Percentiles rank a stretch among this genome's conserved stretches.
phyloP scores from a whole-genome alignment of 2,888 invertebrate genomes.

The Himalopsyche anomala region DNA sequence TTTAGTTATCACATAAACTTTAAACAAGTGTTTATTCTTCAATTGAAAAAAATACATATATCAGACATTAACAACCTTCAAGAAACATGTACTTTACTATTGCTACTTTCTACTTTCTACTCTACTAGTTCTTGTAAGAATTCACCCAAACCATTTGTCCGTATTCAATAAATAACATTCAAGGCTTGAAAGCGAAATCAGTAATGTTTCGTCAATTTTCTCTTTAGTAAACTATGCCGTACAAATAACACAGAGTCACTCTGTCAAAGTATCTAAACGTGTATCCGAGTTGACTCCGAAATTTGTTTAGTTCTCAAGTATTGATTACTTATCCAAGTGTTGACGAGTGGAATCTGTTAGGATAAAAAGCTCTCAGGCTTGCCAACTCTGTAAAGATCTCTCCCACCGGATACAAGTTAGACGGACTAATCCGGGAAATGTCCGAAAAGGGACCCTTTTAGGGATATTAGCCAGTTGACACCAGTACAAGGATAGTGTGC shows the following conservation, averaged over 20 bases:
- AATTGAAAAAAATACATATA: too few relatives aligned
- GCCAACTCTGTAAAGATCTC: conserved; percentile 9
- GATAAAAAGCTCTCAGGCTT: conserved; percentile 34
- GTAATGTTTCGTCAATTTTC: too few relatives aligned
- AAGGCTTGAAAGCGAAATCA: too few relatives aligned
- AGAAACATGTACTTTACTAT: too few relatives aligned
- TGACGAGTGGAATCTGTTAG: conserved; percentile 31
- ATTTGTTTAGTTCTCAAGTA: conserved; percentile 26
- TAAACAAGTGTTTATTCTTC: too few relatives aligned
- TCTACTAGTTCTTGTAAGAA: too few relatives aligned
- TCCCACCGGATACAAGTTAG: conserved; percentile 17
- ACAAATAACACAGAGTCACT: not conserved
- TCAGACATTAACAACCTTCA: too few relatives aligned
- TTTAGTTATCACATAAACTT: too few relatives aligned
- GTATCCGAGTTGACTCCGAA: not conserved
- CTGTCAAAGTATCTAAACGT: conserved; percentile 4
- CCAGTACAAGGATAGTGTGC: too few relatives aligned
- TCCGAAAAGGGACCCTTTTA: conserved; percentile 28
- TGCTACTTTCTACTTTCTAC: too few relatives aligned
- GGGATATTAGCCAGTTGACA: conserved; percentile 17
- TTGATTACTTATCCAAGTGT: conserved; percentile 19
- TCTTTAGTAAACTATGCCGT: not conserved
- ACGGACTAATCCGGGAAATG: conserved; percentile 34
- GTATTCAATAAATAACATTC: too few relatives aligned
- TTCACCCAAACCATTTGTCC: too few relatives aligned